Base-by-base conservation (phyloP, 2,888 invertebrate genomes). In the Acanthosepion lycidas region DNA sequence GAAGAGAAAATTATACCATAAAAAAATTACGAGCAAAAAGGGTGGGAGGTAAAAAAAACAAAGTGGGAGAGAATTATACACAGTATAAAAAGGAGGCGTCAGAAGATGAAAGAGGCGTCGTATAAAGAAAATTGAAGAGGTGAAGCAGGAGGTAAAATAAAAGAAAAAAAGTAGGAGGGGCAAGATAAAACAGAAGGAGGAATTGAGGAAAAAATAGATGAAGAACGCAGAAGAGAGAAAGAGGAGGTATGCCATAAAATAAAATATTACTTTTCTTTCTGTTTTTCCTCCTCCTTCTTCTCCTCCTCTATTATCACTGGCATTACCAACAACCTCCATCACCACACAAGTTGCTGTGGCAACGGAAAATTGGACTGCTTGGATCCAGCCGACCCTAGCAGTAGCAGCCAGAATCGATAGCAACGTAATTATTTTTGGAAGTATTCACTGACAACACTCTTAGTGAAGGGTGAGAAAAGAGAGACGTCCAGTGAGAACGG, bases 391-490 rank as follows among this genome's bases (percentile, higher is more conserved):
- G 78, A 78, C n/a, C 9, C 15, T n/a, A 78, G n/a, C 78, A 78
- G 78, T 33, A 78, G 78, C 78, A 78, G 78, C 78, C n/a, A n/a
- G n/a, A 78, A 78, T 78, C 78, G 78, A 78, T 78, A 33, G 78
- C n/a, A 78, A 78, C 78, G 78, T n/a, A 78, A 78, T 78, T 78
- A 78, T 78, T 78, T 78, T n/a, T n/a, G 78, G 78, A 78, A 78
- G 33, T 33, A 33, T 78, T 78, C n/a, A n/a, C 78, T 78, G n/a
- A n/a, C 78, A 78, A n/a, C n/a, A 5, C n/a, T 78, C 78, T 78
- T 78, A 78, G 78, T 18, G 9, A 78, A 78, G 78, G 33, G 78
- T n/a, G 78, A 78, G 78, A 78, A 33, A 33, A 78, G 78, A 78
- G 78, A 78, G 78, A 78, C 4, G 78, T n/a, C n/a, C n/a, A 78